phyloP scores from a whole-genome alignment of 2,113 vertebrate genomes.

The Progne subis region DNA sequence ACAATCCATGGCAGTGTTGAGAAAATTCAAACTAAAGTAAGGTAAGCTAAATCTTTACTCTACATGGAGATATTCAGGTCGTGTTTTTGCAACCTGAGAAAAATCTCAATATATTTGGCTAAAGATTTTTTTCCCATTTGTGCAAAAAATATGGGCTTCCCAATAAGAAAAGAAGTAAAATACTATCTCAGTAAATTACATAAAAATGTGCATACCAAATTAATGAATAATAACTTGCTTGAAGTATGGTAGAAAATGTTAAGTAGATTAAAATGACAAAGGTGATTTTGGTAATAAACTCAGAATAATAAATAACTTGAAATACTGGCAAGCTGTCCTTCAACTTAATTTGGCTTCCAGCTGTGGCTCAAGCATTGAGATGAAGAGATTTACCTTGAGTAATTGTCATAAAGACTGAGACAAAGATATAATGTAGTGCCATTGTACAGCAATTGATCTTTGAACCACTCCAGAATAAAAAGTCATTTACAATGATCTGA shows the following conservation, averaged over 20 bases:
- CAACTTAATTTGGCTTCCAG: conserved; percentile 34
- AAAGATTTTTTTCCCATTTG: not conserved
- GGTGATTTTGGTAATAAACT: not conserved
- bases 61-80: not conserved
- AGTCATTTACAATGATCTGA: not conserved
- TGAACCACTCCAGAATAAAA: conserved; percentile 14
- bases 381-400: conserved; percentile 45
- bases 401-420: conserved; percentile 32
- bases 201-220: not conserved
- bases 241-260: conserved; percentile 40
- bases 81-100: not conserved
- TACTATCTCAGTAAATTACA: conserved; percentile 31
- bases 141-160: not conserved
- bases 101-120: not conserved
- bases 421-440: not conserved
- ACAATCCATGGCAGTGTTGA: not conserved
- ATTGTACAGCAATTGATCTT: not conserved
- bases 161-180: conserved; percentile 39
- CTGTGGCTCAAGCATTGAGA: conserved; percentile 27
- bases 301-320: not conserved
- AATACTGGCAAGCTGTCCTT: not conserved
- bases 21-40: not conserved
- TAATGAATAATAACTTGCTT: conserved; percentile 47
- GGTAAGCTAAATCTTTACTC: not conserved
- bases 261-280: conserved; percentile 45